These are phyloP conservation scores for Anomalospiza imberbis DNA, from an alignment of 2,797 vertebrate genomes.

Conservation along the genomic window DNA sequence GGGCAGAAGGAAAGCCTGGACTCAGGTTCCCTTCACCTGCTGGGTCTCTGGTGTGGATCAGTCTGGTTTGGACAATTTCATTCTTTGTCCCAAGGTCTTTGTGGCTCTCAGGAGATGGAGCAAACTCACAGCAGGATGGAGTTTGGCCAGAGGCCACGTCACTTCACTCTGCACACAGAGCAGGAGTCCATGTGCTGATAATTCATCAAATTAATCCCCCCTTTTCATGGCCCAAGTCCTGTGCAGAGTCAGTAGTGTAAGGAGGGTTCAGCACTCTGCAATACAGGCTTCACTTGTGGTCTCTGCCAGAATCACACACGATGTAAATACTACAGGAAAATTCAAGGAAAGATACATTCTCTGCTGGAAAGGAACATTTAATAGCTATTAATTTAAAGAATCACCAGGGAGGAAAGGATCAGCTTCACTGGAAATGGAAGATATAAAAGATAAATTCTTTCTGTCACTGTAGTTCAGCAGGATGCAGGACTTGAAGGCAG, in stretches of 20 bases:
- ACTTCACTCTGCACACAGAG: neutral
- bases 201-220: neutral
- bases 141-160: neutral
- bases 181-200: neutral
- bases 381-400: conserved; percentile 12
- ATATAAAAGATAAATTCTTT: neutral
- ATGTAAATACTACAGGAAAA: neutral
- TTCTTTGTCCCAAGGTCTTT: neutral
- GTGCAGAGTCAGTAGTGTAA: neutral
- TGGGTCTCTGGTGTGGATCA: neutral
- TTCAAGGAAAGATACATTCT: neutral
- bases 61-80: neutral
- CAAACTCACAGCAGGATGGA: neutral
- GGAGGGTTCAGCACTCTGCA: neutral
- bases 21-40: neutral
- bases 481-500: neutral
- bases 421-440: conserved; percentile 6
- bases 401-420: neutral
- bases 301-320: neutral
- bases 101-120: neutral
- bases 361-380: neutral
- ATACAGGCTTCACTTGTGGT: neutral
- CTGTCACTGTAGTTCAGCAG: neutral
- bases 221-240: neutral
- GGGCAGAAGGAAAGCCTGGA: neutral